These are phyloP conservation scores for Cecropterus lyciades DNA, from an alignment of 1,140 invertebrate genomes.

Conservation along the genomic window DNA sequence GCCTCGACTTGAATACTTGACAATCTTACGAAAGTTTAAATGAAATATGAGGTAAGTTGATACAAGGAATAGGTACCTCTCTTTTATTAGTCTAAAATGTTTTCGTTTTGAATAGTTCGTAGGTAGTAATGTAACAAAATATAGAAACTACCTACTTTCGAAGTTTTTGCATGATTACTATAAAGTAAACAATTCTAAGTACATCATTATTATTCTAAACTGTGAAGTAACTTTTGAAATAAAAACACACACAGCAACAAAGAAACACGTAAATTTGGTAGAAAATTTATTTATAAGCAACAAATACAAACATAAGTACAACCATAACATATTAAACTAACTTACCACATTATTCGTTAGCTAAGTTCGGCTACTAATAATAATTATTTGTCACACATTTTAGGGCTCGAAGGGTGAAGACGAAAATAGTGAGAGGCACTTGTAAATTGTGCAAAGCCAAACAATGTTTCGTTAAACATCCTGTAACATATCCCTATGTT, in stretches of 20 bases:
- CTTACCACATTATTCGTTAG: not conserved
- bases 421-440: not conserved
- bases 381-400: slow-evolving; percentile 1
- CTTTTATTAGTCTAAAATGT: too few species aligned
- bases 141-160: too few species aligned
- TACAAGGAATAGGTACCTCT: too few species aligned
- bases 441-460: slow-evolving; percentile 34
- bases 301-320: slow-evolving; percentile 57
- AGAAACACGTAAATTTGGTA: slow-evolving; percentile 11
- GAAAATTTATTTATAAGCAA: slow-evolving; percentile 30
- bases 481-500: slow-evolving; percentile 38
- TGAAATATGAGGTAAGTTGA: too few species aligned
- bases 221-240: too few species aligned
- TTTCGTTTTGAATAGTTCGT: too few species aligned
- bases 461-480: slow-evolving; percentile 7
- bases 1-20: too few species aligned
- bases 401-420: slow-evolving; percentile 15
- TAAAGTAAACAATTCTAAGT: too few species aligned
- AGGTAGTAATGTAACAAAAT: too few species aligned
- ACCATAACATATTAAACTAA: slow-evolving; percentile 48
- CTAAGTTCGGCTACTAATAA: not conserved
- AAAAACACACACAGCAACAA: not conserved
- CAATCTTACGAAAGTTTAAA: too few species aligned
- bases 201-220: too few species aligned
- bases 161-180: too few species aligned